Evolutionary conservation across 2,113 vertebrate species (phyloP).

Genomic region (Ciconia stormi): DNA sequence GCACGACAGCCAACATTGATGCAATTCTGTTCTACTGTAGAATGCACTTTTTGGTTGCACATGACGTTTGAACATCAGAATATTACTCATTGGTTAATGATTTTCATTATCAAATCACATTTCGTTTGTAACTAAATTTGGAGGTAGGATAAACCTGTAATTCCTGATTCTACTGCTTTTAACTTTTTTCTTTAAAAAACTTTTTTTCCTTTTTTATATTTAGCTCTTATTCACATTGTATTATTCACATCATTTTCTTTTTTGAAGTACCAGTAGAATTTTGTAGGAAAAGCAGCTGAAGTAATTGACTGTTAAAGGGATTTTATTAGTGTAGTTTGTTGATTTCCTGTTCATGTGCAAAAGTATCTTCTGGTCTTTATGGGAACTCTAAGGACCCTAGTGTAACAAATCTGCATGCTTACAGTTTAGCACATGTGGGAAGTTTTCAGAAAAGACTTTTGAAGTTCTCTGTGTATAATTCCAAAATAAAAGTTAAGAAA

Average conservation of each 20-base stretch:
- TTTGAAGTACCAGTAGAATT: background rate
- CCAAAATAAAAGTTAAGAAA: background rate
- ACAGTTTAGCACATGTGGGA: background rate
- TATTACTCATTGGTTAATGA: background rate
- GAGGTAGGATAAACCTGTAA: background rate
- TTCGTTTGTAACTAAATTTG: background rate
- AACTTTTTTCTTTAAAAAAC: background rate
- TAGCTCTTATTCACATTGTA: background rate
- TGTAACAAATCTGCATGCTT: background rate
- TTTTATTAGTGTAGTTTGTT: background rate
- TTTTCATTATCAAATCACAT: background rate
- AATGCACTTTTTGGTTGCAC: background rate
- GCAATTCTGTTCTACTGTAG: background rate
- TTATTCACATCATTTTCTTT: background rate
- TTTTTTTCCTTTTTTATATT: background rate
- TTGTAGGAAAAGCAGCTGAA: background rate
- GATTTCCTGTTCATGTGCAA: background rate
- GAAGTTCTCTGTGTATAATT: background rate
- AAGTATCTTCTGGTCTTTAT: background rate
- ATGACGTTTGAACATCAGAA: background rate
- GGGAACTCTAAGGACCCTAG: background rate
- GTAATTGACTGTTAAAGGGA: background rate
- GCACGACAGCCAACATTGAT: fast-evolving
- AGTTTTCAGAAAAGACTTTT: background rate
- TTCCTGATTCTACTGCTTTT: background rate